Conservation (phyloP, 2,113 vertebrate genomes). For the Agapornis roseicollis region DNA sequence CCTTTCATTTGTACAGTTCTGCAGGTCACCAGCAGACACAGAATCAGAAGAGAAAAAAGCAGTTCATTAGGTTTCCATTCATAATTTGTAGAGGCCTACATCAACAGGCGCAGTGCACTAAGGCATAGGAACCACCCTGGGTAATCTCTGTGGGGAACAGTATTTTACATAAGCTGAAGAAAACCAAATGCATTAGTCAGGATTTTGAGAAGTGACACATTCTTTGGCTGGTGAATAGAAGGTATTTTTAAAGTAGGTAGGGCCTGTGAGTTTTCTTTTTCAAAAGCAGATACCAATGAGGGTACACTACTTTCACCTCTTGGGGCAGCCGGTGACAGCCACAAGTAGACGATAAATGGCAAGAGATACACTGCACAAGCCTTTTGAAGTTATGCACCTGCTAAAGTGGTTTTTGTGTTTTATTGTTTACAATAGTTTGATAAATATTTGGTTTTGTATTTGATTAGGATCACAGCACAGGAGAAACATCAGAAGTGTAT, state of each 20-base stretch:
- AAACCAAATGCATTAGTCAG: not conserved
- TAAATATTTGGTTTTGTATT: not conserved
- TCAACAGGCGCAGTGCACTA: not conserved
- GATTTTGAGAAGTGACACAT: constrained; percentile 20
- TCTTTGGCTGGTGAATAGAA: not conserved
- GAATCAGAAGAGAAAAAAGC: not conserved
- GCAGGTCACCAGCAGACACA: not conserved
- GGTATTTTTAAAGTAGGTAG: not conserved
- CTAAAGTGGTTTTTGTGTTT: not conserved
- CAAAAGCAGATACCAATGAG: not conserved
- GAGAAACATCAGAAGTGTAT: not conserved
- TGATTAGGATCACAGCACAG: not conserved
- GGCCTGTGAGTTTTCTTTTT: not conserved
- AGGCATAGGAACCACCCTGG: not conserved
- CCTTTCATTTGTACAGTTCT: not conserved
- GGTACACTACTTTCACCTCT: not conserved
- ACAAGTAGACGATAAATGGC: not conserved
- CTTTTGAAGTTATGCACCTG: not conserved
- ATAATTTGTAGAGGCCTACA: not conserved
- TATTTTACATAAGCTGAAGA: constrained; percentile 25
- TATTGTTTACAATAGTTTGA: not conserved
- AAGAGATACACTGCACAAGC: not conserved
- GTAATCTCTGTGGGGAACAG: not conserved
- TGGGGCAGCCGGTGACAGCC: not conserved
- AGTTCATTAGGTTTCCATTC: not conserved